A percentile compares a stretch with the other conserved stretches of the same genome.
Evolutionary conservation across 2,888 invertebrate genomes (phyloP).

Genomic region (Nomada fabriciana): DNA sequence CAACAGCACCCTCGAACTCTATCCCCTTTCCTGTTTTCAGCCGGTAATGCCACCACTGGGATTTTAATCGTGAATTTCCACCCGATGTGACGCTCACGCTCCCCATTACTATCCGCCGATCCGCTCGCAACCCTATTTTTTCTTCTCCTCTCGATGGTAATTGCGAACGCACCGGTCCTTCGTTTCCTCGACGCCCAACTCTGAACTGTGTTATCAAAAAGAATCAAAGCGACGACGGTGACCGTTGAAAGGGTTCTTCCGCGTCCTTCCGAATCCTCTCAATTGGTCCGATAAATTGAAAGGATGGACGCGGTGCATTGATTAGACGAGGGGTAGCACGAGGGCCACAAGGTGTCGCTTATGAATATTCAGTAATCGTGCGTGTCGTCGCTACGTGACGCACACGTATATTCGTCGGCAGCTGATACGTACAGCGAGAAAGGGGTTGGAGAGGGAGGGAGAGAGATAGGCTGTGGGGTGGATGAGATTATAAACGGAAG

Average conservation of each 20-base stretch:
- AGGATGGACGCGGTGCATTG: conserved; percentile 48
- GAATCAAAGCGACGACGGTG: background rate
- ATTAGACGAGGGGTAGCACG: conserved; percentile 28
- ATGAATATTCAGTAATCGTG: conserved; percentile 76
- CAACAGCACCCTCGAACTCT: conserved; percentile 54
- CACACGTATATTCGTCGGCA: conserved; percentile 60
- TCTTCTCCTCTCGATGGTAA: conserved; percentile 39
- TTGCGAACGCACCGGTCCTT: conserved; percentile 55
- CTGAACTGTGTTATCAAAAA: background rate
- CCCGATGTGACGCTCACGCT: conserved; percentile 48
- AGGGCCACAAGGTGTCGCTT: conserved; percentile 64
- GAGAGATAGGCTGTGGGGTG: background rate
- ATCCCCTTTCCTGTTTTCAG: conserved; percentile 39
- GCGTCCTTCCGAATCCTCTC: conserved; percentile 2
- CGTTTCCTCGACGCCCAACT: conserved; percentile 56
- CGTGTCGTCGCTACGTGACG: conserved; percentile 71
- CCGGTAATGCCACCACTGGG: conserved; percentile 72
- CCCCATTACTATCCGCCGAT: conserved; percentile 46
- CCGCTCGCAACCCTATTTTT: conserved; percentile 11
- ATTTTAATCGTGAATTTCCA: conserved; percentile 76
- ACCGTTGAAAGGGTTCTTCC: background rate
- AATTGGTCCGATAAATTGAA: conserved; percentile 52
- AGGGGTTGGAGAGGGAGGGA: conserved; percentile 14
- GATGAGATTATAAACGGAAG: conserved; percentile 1
- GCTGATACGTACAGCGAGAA: conserved; percentile 44